Conservation (phyloP, 1,140 invertebrate genomes). For the Drosophila obscura region DNA sequence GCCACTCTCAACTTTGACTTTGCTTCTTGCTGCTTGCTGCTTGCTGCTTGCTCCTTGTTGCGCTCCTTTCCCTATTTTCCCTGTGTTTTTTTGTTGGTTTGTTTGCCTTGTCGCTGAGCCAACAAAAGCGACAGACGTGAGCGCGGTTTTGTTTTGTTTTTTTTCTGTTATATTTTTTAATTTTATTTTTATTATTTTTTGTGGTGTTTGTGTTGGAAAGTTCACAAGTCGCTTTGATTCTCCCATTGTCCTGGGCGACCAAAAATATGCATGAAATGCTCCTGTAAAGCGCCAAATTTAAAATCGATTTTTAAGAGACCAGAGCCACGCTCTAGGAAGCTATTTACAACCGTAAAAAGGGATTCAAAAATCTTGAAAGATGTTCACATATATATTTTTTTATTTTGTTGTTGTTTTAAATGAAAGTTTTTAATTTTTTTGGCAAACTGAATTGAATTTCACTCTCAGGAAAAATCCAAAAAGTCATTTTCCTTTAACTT, state of each 20-base stretch:
- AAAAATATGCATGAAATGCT: too few species aligned
- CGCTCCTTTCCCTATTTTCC: background rate
- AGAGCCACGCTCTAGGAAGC: too few species aligned
- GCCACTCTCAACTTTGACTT: slow-evolving; percentile 72
- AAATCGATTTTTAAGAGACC: too few species aligned
- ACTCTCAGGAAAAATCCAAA: slow-evolving; percentile 1
- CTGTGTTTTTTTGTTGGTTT: slow-evolving; percentile 36
- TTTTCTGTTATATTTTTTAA: background rate
- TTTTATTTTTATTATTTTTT: slow-evolving; percentile 15
- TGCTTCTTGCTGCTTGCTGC: slow-evolving; percentile 37
- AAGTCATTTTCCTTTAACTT: slow-evolving; percentile 30
- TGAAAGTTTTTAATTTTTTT: slow-evolving; percentile 15
- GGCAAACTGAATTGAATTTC: slow-evolving; percentile 36
- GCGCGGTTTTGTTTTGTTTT: slow-evolving; percentile 6
- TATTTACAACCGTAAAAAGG: too few species aligned
- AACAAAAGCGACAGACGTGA: slow-evolving; percentile 25
- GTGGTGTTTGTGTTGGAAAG: background rate
- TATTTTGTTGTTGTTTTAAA: background rate
- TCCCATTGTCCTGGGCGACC: too few species aligned
- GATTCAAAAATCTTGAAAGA: background rate
- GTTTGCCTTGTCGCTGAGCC: slow-evolving; percentile 40
- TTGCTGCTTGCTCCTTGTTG: slow-evolving; percentile 3
- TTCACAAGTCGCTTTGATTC: slow-evolving; percentile 1
- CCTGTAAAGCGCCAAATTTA: too few species aligned
- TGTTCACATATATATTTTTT: slow-evolving; percentile 12